Percentiles rank a stretch among this genome's conserved stretches.
These are phyloP conservation scores for Campylomormyrus numenius DNA, from an alignment of 2,113 vertebrate species.

Conservation along the genomic window DNA sequence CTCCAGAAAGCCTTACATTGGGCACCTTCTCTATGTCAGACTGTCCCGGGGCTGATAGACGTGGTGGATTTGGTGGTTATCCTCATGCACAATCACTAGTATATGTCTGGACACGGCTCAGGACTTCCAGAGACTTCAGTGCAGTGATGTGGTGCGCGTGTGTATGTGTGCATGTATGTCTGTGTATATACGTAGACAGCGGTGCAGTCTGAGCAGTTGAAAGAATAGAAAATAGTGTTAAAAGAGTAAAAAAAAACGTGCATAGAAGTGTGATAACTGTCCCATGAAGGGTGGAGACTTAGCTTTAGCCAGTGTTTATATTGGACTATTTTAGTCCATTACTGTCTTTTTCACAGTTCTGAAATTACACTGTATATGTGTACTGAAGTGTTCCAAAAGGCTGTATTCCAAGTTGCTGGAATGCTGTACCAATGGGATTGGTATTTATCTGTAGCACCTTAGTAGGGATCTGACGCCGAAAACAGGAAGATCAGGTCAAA, in stretches of 20 bases:
- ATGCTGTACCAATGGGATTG: not conserved
- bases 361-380: not conserved
- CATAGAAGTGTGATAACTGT: not conserved
- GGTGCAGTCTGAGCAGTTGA: not conserved
- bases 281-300: not conserved
- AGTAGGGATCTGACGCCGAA: not conserved
- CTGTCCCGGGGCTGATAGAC: constrained; percentile 24
- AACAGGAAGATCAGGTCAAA: not conserved
- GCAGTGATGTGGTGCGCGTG: constrained; percentile 10
- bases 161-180: constrained; percentile 18
- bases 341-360: not conserved
- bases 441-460: not conserved
- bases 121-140: constrained; percentile 6
- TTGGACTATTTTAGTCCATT: not conserved
- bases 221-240: not conserved
- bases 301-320: not conserved
- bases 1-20: constrained; percentile 3
- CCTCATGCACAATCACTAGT: constrained; percentile 19
- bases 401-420: not conserved
- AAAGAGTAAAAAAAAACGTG: not conserved
- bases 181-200: not conserved
- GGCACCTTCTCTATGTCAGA: constrained; percentile 20
- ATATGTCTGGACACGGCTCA: constrained; percentile 4
- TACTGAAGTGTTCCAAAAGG: not conserved
- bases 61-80: constrained; percentile 6